Percentiles rank a stretch among this genome's conserved stretches.
phyloP scores from a whole-genome alignment of 2,888 invertebrate genomes.

The Eupithecia tripunctaria region DNA sequence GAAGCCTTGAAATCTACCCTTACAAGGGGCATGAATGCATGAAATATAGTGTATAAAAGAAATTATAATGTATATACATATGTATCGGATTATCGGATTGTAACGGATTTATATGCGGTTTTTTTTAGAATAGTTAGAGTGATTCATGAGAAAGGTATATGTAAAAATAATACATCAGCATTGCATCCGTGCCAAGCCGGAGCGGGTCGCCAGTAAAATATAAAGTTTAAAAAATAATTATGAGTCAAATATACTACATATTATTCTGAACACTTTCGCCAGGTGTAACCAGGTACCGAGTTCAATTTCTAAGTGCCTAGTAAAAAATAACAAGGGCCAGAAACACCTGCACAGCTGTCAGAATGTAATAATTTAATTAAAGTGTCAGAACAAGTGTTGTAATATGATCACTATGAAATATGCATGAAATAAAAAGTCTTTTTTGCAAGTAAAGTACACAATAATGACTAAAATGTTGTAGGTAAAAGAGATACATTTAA shows the following conservation, averaged over 20 bases:
- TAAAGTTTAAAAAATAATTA: neutral
- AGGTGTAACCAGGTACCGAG: slow-evolving; percentile 1
- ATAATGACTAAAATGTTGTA: neutral
- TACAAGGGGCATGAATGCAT: too few relatives aligned
- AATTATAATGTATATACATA: too few relatives aligned
- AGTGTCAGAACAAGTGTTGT: slow-evolving; percentile 3
- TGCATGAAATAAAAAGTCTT: neutral
- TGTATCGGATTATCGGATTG: too few relatives aligned
- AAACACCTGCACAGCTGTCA: slow-evolving; percentile 10
- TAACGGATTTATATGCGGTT: too few relatives aligned
- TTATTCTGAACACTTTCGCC: neutral
- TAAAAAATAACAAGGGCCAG: slow-evolving; percentile 9
- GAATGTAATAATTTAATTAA: slow-evolving; percentile 12
- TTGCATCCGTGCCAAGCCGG: too few relatives aligned
- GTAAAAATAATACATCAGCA: too few relatives aligned
- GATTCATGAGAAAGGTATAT: too few relatives aligned
- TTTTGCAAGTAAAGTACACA: neutral
- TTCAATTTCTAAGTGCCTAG: slow-evolving; percentile 4
- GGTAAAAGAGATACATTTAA: neutral
- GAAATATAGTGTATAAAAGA: too few relatives aligned
- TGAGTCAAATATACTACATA: neutral
- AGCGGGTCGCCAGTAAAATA: too few relatives aligned
- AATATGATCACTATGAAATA: slow-evolving; percentile 1
- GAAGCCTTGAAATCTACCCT: neutral
- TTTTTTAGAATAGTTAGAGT: too few relatives aligned